Conservation (phyloP, 2,888 invertebrate species). For the Cyclophora punctaria region DNA sequence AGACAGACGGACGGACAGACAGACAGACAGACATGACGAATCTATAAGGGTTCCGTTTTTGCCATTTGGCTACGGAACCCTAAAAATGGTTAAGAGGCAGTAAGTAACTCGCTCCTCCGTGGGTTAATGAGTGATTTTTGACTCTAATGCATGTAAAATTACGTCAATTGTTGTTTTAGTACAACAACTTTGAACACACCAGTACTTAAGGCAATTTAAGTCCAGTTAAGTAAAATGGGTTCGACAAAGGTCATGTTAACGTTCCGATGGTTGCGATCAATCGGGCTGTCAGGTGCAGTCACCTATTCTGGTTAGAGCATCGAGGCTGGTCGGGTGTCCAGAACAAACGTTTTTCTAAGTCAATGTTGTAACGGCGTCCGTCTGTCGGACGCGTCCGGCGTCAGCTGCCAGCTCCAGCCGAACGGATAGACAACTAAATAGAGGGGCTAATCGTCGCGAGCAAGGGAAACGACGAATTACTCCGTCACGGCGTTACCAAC, state of each 20-base stretch:
- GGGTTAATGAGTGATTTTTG: too few species aligned
- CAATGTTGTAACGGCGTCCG: constrained; percentile 68
- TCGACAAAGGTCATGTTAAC: constrained; percentile 29
- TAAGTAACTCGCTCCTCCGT: too few species aligned
- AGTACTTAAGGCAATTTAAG: constrained; percentile 21
- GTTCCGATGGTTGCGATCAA: constrained; percentile 28
- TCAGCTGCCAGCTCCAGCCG: constrained; percentile 66
- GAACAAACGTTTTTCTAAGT: constrained; percentile 73
- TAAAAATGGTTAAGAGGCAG: too few species aligned
- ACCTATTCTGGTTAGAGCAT: constrained; percentile 38
- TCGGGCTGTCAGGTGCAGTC: constrained; percentile 44
- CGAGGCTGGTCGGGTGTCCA: constrained; percentile 37
- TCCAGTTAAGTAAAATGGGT: constrained; percentile 24
- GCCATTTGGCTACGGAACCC: too few species aligned
- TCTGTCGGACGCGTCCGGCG: constrained; percentile 63
- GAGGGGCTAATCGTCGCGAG: constrained; percentile 71
- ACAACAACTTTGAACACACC: neutral
- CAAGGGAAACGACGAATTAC: constrained; percentile 73
- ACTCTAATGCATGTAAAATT: neutral
- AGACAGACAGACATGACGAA: too few species aligned
- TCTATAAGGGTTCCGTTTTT: too few species aligned
- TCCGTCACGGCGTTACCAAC: constrained; percentile 61
- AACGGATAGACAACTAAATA: constrained; percentile 71
- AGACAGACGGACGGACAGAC: too few species aligned
- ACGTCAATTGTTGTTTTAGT: constrained; percentile 23